A percentile compares a stretch with the other conserved stretches of the same genome.
These are phyloP conservation scores for Xiphophorus birchmanni DNA, from an alignment of 2,797 vertebrate genomes.

Conservation along the genomic window DNA sequence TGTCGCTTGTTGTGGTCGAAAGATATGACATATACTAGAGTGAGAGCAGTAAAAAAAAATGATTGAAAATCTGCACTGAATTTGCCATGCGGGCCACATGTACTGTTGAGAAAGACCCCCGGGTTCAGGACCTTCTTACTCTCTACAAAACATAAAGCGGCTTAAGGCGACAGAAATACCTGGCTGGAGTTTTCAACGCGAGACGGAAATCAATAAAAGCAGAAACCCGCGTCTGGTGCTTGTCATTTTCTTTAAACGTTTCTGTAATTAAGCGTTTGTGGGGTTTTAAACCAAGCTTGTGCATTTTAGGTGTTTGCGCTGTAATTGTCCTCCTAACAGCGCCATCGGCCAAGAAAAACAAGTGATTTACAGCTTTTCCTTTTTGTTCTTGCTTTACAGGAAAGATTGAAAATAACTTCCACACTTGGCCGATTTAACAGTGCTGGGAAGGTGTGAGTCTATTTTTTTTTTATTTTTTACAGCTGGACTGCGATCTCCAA, in stretches of 20 bases:
- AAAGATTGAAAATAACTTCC: slow-evolving; percentile 5
- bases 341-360: neutral
- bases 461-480: neutral
- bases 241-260: slow-evolving; percentile 10
- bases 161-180: neutral
- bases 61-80: neutral
- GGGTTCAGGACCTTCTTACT: no score
- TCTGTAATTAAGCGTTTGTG: neutral
- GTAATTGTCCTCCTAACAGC: slow-evolving; percentile 22
- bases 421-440: slow-evolving; percentile 4
- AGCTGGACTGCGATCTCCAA: neutral
- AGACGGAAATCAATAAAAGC: slow-evolving; percentile 24
- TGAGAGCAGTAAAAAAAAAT: neutral
- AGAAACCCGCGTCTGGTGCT: neutral
- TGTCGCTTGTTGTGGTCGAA: no score
- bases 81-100: neutral
- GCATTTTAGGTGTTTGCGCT: slow-evolving; percentile 20
- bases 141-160: no score
- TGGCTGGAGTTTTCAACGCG: neutral
- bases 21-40: neutral
- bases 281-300: neutral
- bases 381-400: slow-evolving; percentile 19
- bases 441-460: neutral
- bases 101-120: neutral
- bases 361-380: slow-evolving; percentile 37